phyloP scores from a whole-genome alignment of 2,113 vertebrate species.

The Apaloderma vittatum region DNA sequence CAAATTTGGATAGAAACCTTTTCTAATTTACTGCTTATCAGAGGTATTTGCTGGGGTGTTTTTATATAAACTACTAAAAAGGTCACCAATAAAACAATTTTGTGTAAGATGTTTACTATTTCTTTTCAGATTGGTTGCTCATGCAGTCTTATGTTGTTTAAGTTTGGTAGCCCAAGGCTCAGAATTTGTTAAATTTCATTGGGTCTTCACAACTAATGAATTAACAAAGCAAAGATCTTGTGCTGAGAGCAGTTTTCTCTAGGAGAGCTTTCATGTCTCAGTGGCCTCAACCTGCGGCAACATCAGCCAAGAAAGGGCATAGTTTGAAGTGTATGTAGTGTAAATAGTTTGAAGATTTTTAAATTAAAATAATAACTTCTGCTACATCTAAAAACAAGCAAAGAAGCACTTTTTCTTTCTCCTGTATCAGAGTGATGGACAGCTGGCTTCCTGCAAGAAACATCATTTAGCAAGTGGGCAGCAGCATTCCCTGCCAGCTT shows the following conservation, averaged over 20 bases:
- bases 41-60: not conserved
- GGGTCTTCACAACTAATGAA: not conserved
- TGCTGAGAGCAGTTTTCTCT: not conserved
- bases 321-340: not conserved
- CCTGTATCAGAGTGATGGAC: not conserved
- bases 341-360: not conserved
- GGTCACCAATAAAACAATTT: not conserved
- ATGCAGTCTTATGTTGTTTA: not conserved
- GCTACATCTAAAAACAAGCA: not conserved
- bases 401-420: not conserved
- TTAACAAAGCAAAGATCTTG: not conserved
- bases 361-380: not conserved
- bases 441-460: constrained; percentile 15
- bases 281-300: not conserved
- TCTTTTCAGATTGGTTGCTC: not conserved
- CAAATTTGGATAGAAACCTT: constrained; percentile 73
- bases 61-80: not conserved
- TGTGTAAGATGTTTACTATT: not conserved
- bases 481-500: not conserved
- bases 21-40: not conserved
- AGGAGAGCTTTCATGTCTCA: not conserved
- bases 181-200: not conserved
- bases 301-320: not conserved
- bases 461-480: not conserved
- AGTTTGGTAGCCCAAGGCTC: not conserved